Percentiles rank a stretch among this genome's conserved stretches.
Evolutionary conservation across 92 coral and sea anemone species (phyloP).

Genomic region (Porites rus): DNA sequence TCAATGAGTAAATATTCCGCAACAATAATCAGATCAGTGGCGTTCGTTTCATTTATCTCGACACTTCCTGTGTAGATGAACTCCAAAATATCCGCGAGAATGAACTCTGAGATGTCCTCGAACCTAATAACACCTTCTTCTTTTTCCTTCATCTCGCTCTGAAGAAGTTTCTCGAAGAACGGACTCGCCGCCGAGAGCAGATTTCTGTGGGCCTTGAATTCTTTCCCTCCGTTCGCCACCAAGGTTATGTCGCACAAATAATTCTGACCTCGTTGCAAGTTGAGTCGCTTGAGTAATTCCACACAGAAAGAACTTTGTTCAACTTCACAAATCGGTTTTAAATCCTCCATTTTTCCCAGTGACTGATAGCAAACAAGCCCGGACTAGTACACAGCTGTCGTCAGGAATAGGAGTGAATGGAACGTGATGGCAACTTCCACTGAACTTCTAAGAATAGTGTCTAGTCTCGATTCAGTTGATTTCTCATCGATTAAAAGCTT

Average conservation of each 20-base stretch:
- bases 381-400: no score
- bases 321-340: background rate
- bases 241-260: constrained; percentile 41
- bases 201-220: constrained; percentile 33
- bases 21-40: background rate
- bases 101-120: constrained; percentile 15
- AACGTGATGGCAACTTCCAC: no score
- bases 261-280: constrained; percentile 24
- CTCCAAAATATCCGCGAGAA: constrained; percentile 13
- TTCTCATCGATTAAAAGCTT: no score
- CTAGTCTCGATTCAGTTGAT: no score
- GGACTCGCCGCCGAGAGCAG: constrained; percentile 44
- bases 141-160: constrained; percentile 35
- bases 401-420: no score
- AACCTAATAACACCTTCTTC: constrained; percentile 16
- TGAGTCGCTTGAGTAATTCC: constrained; percentile 21
- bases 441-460: no score
- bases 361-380: no score
- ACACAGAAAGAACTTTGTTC: constrained; percentile 29
- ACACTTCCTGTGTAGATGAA: constrained; percentile 38
- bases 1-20: constrained; percentile 5
- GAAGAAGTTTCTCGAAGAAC: constrained; percentile 19
- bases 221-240: constrained; percentile 20
- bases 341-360: background rate
- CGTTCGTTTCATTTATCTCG: background rate